Conservation (phyloP, 2,888 invertebrate species). For the Volucella bombylans region DNA sequence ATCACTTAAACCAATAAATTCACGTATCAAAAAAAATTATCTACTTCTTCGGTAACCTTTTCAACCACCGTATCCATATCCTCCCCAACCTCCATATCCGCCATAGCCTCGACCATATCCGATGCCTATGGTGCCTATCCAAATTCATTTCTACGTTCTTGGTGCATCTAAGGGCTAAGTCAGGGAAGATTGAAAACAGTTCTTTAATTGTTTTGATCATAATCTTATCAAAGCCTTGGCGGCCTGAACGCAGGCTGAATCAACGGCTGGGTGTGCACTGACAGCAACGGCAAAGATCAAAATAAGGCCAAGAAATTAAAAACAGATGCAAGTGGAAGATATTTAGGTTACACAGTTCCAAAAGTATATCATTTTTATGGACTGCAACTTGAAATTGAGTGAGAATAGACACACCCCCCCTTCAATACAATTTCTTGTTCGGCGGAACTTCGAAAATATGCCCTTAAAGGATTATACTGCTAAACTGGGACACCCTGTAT, state of each 20-base stretch:
- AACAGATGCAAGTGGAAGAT: constrained; percentile 4
- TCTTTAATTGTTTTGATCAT: neutral
- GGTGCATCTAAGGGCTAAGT: constrained; percentile 28
- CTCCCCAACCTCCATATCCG: constrained; percentile 71
- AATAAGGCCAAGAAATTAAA: constrained; percentile 56
- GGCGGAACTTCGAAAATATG: no score
- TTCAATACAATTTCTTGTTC: no score
- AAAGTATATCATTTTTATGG: no score
- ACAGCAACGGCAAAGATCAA: constrained; percentile 49
- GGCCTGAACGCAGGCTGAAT: constrained; percentile 47
- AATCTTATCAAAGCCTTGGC: constrained; percentile 22
- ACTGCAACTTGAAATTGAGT: no score
- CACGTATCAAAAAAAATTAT: neutral
- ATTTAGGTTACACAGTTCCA: neutral
- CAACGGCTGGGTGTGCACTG: constrained; percentile 47
- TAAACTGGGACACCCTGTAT: no score
- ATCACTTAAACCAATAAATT: constrained; percentile 9
- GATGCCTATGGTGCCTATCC: constrained; percentile 74
- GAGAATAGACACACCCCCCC: no score
- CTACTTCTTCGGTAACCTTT: constrained; percentile 49
- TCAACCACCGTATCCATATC: constrained; percentile 73
- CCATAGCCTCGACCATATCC: constrained; percentile 75
- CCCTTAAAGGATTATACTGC: no score
- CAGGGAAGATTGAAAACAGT: neutral
- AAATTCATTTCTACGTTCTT: constrained; percentile 45